These are phyloP conservation scores for Ophion ellenae DNA, from an alignment of 2,888 invertebrate species.

Conservation along the genomic window DNA sequence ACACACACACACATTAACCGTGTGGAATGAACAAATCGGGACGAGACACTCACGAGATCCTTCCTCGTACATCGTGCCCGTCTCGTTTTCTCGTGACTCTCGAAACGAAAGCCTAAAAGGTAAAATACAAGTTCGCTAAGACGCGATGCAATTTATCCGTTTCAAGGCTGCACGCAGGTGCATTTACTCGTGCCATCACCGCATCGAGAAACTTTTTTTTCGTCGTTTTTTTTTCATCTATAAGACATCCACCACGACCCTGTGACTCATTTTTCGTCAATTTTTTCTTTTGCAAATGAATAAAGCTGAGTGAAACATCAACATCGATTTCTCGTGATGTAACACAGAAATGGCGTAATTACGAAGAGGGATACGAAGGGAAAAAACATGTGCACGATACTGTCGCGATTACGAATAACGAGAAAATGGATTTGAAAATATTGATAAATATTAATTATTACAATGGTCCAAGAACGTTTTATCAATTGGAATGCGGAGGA, in stretches of 20 bases:
- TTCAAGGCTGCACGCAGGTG: conserved; percentile 26
- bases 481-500: too few relatives aligned
- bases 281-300: not conserved
- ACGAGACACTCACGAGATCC: conserved; percentile 46
- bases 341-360: conserved; percentile 10
- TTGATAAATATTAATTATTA: not conserved
- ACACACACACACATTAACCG: conserved; percentile 3
- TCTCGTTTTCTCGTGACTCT: conserved; percentile 37
- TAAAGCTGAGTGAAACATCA: too few relatives aligned
- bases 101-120: conserved; percentile 55
- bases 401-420: not conserved
- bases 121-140: conserved; percentile 17
- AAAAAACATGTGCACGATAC: not conserved
- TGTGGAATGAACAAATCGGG: conserved; percentile 50
- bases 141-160: conserved; percentile 14
- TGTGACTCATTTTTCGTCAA: conserved; percentile 12
- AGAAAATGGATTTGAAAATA: not conserved
- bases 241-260: not conserved
- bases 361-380: not conserved
- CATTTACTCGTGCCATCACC: conserved; percentile 1
- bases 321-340: conserved; percentile 6
- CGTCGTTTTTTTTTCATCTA: not conserved
- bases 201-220: not conserved
- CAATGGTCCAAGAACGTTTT: not conserved
- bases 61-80: not conserved